Base-by-base conservation (phyloP, 1,140 invertebrate genomes). In the Calosoma granatense region DNA sequence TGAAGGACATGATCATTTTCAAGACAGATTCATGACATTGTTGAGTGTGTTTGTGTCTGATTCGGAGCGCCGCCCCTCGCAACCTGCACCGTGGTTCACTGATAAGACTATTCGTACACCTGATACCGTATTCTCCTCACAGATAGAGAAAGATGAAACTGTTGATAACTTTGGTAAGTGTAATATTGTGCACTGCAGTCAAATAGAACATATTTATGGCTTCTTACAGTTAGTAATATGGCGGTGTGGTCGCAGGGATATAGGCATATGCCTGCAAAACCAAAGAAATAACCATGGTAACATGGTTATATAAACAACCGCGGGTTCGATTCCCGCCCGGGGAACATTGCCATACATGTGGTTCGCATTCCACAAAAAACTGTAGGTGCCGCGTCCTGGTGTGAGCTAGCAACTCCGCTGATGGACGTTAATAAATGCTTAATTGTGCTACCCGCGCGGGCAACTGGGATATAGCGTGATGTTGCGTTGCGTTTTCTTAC, bases 131-230 rank as follows among this genome's bases (percentile, higher is more conserved):
- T 95, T 94, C 67, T 83, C 84, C 14, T 86, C 83, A 1, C 84
- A 84, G 56, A 74, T 92, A 30, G 93, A 96, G 72, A 83, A 86
- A 70, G 87, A 91, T 51, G 88, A 92, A 69, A 85, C 83, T 61
- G 74, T 88, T 11, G 88, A 91, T 60, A 89, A 86, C 63, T 91
- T 90, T 68, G 82, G 84, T 82, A 59, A 71, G 70, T 62, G 22
- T 54, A 30, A 19, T 58, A 54, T 57, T 43, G 15, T 30, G 1
- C 11, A 23, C 20, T 26, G 43, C 39, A 15, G 26, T 57, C 53
- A n/a, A 39, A 30, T 17, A 6, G 1, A 41, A 26, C n/a, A n/a
- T n/a, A n/a, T n/a, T n/a, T 57, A 57, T 39, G 9, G 9, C n/a
- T 39, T 39, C n/a, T 39, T 9, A 39, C n/a, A n/a, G 36, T 9